A percentile compares a stretch with the other conserved stretches of the same genome.
Conservation (phyloP, 1,140 invertebrate species). For the Drosophila takahashii region DNA sequence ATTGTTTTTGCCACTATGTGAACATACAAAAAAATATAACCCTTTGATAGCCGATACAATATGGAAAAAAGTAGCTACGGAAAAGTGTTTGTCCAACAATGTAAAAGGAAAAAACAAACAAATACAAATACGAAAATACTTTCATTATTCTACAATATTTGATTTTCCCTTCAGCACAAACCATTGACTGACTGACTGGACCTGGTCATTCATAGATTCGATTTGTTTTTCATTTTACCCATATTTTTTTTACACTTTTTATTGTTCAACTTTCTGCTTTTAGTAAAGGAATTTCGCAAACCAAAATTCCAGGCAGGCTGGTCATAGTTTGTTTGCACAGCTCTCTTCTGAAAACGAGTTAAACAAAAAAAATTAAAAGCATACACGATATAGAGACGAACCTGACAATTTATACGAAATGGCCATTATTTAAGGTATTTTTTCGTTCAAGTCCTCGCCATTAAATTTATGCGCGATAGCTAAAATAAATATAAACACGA, state of each 20-base stretch:
- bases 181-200: slow-evolving; percentile 32
- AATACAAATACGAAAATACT: slow-evolving; percentile 38
- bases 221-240: slow-evolving; percentile 38
- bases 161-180: slow-evolving; percentile 45
- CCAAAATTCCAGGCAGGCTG: slow-evolving; percentile 31
- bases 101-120: slow-evolving; percentile 21
- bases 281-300: slow-evolving; percentile 28
- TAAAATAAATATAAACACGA: slow-evolving; percentile 53
- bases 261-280: slow-evolving; percentile 8
- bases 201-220: slow-evolving; percentile 42
- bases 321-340: slow-evolving; percentile 50
- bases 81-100: slow-evolving; percentile 48
- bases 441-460: slow-evolving; percentile 24
- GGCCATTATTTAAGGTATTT: slow-evolving; percentile 45
- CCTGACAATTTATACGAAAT: slow-evolving; percentile 13
- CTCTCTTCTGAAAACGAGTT: slow-evolving; percentile 37
- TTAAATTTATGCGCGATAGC: slow-evolving; percentile 55
- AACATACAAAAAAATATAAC: slow-evolving; percentile 6
- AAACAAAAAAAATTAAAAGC: slow-evolving; percentile 3
- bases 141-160: slow-evolving; percentile 63
- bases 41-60: slow-evolving; percentile 44
- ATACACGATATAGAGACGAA: slow-evolving; percentile 10
- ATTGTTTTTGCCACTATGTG: background rate
- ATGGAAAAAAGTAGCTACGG: background rate
- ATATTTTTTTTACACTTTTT: slow-evolving; percentile 18